A percentile compares a stretch with the other conserved stretches of the same genome.
These are phyloP conservation scores for Tenebrio molitor DNA, from an alignment of 1,140 invertebrate genomes.

Conservation along the genomic window DNA sequence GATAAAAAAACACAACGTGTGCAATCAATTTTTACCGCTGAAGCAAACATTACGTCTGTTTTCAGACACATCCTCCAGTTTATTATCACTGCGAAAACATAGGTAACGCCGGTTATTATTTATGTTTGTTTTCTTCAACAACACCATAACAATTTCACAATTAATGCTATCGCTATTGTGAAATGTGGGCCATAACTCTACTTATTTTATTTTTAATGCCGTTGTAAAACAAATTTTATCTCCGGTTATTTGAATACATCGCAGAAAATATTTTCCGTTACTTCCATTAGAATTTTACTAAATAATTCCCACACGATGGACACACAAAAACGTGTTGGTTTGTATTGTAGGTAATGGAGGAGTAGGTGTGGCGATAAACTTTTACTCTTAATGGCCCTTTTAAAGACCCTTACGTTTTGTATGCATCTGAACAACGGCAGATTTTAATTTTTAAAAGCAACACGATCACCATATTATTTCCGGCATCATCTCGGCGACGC, in stretches of 20 bases:
- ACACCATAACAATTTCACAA: slow-evolving; percentile 12
- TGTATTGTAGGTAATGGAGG: too few relatives aligned
- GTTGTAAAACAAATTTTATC: slow-evolving; percentile 15
- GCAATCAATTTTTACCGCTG: slow-evolving; percentile 16
- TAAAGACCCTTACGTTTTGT: too few relatives aligned
- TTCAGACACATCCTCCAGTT: neutral
- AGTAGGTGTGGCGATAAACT: too few relatives aligned
- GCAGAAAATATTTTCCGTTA: slow-evolving; percentile 1
- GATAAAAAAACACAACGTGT: neutral
- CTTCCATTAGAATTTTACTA: neutral
- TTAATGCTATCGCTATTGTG: slow-evolving; percentile 8
- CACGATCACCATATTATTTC: slow-evolving; percentile 18
- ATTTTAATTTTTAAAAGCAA: slow-evolving; percentile 23
- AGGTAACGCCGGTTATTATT: slow-evolving; percentile 2
- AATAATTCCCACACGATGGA: too few relatives aligned
- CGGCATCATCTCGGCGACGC: slow-evolving; percentile 18
- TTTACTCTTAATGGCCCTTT: too few relatives aligned
- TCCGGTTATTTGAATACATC: slow-evolving; percentile 1
- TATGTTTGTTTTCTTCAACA: slow-evolving; percentile 15
- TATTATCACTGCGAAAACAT: too few relatives aligned
- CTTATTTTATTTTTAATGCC: slow-evolving; percentile 4
- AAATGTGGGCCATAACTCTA: neutral
- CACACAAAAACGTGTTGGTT: too few relatives aligned
- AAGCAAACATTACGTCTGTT: neutral
- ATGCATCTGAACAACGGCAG: slow-evolving; percentile 2